Conservation (phyloP, 2,797 vertebrate species). For the Notoglanidium macrostoma region DNA sequence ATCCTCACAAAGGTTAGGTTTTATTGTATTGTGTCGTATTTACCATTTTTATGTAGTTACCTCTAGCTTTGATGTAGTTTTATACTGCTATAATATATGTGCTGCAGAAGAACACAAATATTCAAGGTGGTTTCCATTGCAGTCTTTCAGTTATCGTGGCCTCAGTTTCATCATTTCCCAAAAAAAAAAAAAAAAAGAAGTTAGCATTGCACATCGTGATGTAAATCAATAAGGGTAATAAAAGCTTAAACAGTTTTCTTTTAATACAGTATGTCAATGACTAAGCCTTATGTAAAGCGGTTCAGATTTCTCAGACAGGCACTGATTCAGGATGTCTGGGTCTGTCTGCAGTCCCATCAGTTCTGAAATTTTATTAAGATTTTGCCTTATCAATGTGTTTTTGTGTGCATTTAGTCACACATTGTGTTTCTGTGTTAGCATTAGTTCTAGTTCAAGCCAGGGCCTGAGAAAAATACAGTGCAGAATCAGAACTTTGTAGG, state of each 20-base stretch:
- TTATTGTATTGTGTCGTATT: slow-evolving; percentile 23
- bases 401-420: neutral
- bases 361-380: slow-evolving; percentile 25
- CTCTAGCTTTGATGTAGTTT: slow-evolving; percentile 20
- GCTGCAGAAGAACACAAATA: slow-evolving; percentile 1
- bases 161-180: slow-evolving; percentile 31
- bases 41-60: slow-evolving; percentile 22
- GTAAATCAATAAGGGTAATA: slow-evolving; percentile 55
- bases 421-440: neutral
- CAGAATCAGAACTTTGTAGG: neutral
- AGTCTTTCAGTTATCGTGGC: slow-evolving; percentile 12
- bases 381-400: neutral
- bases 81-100: slow-evolving; percentile 16
- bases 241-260: slow-evolving; percentile 60
- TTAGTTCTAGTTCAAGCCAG: neutral
- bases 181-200: neutral
- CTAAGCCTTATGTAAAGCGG: slow-evolving; percentile 44
- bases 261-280: slow-evolving; percentile 54
- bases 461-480: neutral
- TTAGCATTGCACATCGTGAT: slow-evolving; percentile 39
- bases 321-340: slow-evolving; percentile 27
- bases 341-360: slow-evolving; percentile 24
- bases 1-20: neutral
- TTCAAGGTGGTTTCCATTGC: neutral
- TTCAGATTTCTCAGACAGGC: slow-evolving; percentile 40